Percentiles rank a stretch among this genome's conserved stretches.
Evolutionary conservation across 1,140 invertebrate species (phyloP).

Genomic region (Melanaphis sacchari): DNA sequence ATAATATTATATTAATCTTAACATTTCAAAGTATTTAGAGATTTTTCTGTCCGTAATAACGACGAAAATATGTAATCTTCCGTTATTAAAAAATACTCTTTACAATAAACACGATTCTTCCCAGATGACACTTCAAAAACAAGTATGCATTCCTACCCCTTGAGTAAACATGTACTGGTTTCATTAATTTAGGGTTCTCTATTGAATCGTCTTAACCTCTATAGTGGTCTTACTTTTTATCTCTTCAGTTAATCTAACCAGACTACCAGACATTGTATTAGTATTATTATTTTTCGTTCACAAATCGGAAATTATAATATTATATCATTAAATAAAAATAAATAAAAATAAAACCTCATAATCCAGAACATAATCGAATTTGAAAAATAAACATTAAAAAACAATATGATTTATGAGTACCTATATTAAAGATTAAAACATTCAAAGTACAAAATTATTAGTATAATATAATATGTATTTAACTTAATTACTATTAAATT

Average conservation of each 20-base stretch:
- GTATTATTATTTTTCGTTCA: not conserved
- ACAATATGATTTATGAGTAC: not conserved
- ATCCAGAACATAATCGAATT: not conserved
- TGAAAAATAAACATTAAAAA: not conserved
- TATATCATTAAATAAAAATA: not conserved
- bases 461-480: not conserved
- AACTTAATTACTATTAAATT: not conserved
- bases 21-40: not conserved
- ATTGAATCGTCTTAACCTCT: not conserved
- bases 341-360: not conserved
- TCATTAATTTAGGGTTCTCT: constrained; percentile 33
- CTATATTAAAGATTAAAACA: not conserved
- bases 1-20: not conserved
- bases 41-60: not conserved
- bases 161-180: constrained; percentile 39
- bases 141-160: not conserved
- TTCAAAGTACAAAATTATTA: not conserved
- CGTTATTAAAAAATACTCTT: not conserved
- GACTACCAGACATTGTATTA: not conserved
- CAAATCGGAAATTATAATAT: not conserved
- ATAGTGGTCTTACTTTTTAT: constrained; percentile 27
- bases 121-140: not conserved
- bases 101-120: not conserved
- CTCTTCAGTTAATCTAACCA: not conserved
- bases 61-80: not conserved